phyloP scores from a whole-genome alignment of 2,888 invertebrate species.

The Leptopterna dolabrata region DNA sequence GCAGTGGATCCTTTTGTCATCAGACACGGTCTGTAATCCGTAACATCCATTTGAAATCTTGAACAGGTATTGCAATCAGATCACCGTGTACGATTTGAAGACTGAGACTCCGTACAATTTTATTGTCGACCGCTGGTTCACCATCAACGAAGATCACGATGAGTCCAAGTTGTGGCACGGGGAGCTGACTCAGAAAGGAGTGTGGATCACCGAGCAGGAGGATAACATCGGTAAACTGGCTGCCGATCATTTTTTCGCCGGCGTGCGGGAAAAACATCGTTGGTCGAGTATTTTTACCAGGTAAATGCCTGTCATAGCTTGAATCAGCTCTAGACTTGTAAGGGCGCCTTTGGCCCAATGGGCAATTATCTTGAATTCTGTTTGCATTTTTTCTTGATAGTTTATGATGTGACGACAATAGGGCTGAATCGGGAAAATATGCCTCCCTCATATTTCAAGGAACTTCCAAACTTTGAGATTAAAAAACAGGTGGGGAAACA shows the following conservation, averaged over 20 bases:
- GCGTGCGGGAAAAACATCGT: background rate
- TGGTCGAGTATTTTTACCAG: slow-evolving; percentile 1
- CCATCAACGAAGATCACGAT: background rate
- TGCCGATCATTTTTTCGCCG: background rate
- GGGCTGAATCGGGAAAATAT: too few relatives aligned
- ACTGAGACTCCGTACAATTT: background rate
- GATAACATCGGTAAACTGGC: background rate
- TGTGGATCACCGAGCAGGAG: background rate
- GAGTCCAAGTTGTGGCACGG: background rate
- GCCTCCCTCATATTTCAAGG: too few relatives aligned
- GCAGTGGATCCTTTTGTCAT: too few relatives aligned
- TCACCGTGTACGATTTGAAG: background rate
- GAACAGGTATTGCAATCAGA: background rate
- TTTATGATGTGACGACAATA: too few relatives aligned
- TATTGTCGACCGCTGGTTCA: background rate
- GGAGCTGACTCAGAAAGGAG: background rate
- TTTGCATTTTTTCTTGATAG: too few relatives aligned
- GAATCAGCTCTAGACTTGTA: too few relatives aligned
- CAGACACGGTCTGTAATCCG: too few relatives aligned
- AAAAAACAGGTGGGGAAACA: too few relatives aligned
- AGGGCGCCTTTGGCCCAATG: too few relatives aligned
- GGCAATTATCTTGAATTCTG: too few relatives aligned
- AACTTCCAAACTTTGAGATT: too few relatives aligned
- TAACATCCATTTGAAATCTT: too few relatives aligned
- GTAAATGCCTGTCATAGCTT: background rate